phyloP scores from a whole-genome alignment of 2,888 invertebrate genomes.

The Drosophila paucipuncta region DNA sequence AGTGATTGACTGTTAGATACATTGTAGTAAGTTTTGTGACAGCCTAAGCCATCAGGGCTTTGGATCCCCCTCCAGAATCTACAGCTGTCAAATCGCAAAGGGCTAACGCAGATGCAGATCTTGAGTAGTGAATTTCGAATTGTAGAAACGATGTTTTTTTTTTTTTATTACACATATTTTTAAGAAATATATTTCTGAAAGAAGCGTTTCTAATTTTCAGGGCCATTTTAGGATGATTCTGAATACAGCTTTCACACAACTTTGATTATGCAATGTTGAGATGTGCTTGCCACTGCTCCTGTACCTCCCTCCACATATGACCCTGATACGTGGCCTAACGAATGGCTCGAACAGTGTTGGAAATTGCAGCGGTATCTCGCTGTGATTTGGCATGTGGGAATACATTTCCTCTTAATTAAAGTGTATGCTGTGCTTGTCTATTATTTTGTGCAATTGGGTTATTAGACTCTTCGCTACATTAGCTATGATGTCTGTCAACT shows the following conservation, averaged over 20 bases:
- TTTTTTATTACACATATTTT: background rate
- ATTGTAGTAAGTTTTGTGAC: too few relatives aligned
- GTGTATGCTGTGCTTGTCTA: background rate
- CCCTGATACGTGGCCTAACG: background rate
- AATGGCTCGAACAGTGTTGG: background rate
- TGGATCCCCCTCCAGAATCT: background rate
- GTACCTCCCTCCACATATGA: background rate
- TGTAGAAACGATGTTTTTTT: too few relatives aligned
- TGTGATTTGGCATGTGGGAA: background rate
- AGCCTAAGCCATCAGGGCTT: too few relatives aligned
- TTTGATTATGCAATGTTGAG: background rate
- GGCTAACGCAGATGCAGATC: too few relatives aligned
- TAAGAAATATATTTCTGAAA: background rate
- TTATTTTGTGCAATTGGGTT: constrained; percentile 1
- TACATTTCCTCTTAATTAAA: background rate
- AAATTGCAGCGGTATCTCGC: background rate
- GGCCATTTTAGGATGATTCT: too few relatives aligned
- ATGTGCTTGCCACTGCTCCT: background rate
- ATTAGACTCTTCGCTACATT: constrained; percentile 17
- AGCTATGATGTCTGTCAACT: background rate
- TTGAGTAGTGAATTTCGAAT: too few relatives aligned
- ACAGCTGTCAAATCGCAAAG: background rate
- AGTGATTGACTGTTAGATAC: background rate
- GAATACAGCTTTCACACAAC: background rate
- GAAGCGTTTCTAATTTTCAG: too few relatives aligned